Percentiles rank a stretch among this genome's conserved stretches.
Evolutionary conservation across 2,113 vertebrate species (phyloP).

Genomic region (Progne subis): DNA sequence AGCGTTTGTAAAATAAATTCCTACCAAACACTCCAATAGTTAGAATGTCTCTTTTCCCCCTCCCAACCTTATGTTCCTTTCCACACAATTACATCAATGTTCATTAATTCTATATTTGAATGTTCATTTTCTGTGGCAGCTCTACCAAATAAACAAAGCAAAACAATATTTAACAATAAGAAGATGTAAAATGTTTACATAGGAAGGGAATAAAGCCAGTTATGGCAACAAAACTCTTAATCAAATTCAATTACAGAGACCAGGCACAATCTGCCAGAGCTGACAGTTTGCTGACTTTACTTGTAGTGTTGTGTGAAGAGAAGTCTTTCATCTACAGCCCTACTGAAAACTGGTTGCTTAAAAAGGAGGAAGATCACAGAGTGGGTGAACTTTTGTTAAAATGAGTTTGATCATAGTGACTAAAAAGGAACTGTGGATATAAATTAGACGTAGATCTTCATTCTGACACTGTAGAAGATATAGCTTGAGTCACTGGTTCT

Average conservation of each 20-base stretch:
- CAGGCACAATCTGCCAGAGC: neutral
- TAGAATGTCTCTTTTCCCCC: constrained; percentile 6
- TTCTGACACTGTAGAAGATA: neutral
- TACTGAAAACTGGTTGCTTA: neutral
- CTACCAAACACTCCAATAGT: constrained; percentile 41
- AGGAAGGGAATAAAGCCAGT: neutral
- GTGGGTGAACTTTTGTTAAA: neutral
- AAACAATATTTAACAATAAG: constrained; percentile 51
- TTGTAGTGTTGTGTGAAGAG: neutral
- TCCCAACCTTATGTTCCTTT: constrained; percentile 61
- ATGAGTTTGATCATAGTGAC: neutral
- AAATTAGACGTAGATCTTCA: neutral
- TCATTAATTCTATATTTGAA: constrained; percentile 56
- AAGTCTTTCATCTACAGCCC: neutral
- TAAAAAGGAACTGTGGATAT: neutral
- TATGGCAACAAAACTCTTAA: neutral
- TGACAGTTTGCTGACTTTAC: neutral
- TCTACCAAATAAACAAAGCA: constrained; percentile 6
- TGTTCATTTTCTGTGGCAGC: constrained; percentile 2
- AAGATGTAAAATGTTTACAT: constrained; percentile 36
- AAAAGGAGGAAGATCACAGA: neutral
- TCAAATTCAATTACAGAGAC: constrained; percentile 22
- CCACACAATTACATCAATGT: constrained; percentile 38
- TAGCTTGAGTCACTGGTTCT: neutral
- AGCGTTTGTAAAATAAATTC: constrained; percentile 53